Evolutionary conservation across 1,140 invertebrate genomes (phyloP), one percentile per base, ranked within the genome.

Genomic region (Panagrolaimus sp.): DNA sequence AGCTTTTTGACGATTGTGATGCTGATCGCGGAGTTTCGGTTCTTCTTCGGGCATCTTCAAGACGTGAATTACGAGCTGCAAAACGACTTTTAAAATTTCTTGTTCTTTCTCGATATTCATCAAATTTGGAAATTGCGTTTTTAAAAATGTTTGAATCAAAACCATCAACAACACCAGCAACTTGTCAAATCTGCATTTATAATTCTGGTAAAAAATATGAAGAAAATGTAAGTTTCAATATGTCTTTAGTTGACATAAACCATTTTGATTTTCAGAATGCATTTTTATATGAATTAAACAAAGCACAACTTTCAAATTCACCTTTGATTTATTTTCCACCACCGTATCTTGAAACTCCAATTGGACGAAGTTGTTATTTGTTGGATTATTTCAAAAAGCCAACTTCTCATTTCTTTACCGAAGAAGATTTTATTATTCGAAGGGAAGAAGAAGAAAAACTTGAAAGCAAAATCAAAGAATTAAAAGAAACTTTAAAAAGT

Each of bases 11-110:
- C 84, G 92, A 93, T 1, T 92, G 93, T 79, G 88, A 89, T 0
- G 88, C 90, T 1, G 88, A 92, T 75, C 86, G 94, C 0, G 93
- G 93, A 0, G 93, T 91, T 78, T 94, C 93, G 0, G 89, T 98
- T 43, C 81, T 96, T 8, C 82, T 98, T 0, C 88, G 92, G 43
- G 94, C 94, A 0, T 90, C 88, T 4, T 87, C 88, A 0, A 84
- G 88, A 63, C 80, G 85, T 9, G 94, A 98, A 84, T 85, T 98
- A 8, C 87, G 88, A 12, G 83, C 81, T 66, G 86, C 85, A 68
- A 83, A 84, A 73, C 43, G 76, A 32, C 67, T 83, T 24, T 46
- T 83, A 14, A 68, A 75, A 46, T 70, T 77, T 43, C 63, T 83
- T 58, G 21, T 84, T 7, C 65, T 69, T 1, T 43, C 68, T 15